Evolutionary conservation across 2,888 invertebrate species (phyloP).

Genomic region (Ichneumon xanthorius): DNA sequence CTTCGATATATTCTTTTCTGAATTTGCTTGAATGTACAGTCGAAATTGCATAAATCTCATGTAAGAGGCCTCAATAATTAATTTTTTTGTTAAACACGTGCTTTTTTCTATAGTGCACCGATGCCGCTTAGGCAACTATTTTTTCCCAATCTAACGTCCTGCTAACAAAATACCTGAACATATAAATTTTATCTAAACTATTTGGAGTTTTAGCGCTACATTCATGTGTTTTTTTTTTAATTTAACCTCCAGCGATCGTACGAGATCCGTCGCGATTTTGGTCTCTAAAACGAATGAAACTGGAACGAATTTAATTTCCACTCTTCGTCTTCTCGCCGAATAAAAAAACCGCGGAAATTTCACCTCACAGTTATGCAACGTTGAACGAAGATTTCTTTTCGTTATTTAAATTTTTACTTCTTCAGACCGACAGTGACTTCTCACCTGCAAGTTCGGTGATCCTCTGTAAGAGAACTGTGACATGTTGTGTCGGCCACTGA

Average conservation of each 20-base stretch:
- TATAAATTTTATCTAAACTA: neutral
- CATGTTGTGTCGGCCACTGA: constrained; percentile 88
- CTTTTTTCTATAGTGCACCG: neutral
- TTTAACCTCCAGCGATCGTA: neutral
- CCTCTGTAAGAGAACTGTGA: constrained; percentile 89
- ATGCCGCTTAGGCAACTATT: neutral
- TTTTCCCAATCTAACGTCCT: neutral
- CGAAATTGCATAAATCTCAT: neutral
- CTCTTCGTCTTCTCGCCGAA: neutral
- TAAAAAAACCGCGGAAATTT: neutral
- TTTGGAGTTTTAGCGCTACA: neutral
- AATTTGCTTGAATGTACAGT: neutral
- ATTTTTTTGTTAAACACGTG: neutral
- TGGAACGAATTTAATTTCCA: neutral
- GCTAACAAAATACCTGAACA: neutral
- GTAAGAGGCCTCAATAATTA: neutral
- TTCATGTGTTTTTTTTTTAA: neutral
- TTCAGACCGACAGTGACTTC: constrained; percentile 55
- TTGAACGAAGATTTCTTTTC: neutral
- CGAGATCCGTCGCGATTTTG: neutral
- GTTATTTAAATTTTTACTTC: neutral
- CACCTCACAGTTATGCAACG: neutral
- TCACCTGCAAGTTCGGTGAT: constrained; percentile 89
- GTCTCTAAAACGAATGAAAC: neutral
- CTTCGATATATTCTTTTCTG: neutral